Conservation (phyloP, 2,888 invertebrate species). For the Mechanitis mazaeus region DNA sequence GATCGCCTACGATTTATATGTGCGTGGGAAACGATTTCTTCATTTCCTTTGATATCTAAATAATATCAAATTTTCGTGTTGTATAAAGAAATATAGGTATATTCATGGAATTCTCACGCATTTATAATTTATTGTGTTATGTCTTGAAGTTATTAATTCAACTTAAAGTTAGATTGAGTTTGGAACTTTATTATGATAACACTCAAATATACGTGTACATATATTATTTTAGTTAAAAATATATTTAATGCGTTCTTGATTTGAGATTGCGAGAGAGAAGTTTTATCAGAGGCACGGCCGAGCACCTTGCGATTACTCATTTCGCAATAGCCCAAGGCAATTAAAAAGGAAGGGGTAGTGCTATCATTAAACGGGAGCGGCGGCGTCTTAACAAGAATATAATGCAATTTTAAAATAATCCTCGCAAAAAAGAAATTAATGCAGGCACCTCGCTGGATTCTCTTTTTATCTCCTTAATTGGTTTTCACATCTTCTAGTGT, state of each 20-base stretch:
- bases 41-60: constrained; percentile 44
- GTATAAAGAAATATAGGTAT: constrained; percentile 11
- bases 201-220: background rate
- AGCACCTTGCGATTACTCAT: constrained; percentile 73
- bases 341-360: constrained; percentile 75
- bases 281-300: constrained; percentile 62
- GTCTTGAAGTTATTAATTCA: background rate
- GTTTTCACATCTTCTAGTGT: constrained; percentile 77
- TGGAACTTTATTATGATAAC: background rate
- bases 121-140: background rate
- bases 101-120: too few relatives aligned
- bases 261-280: constrained; percentile 41
- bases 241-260: constrained; percentile 37
- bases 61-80: constrained; percentile 15
- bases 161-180: constrained; percentile 1
- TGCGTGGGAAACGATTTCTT: constrained; percentile 68
- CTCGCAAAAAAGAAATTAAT: constrained; percentile 77
- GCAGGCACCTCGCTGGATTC: constrained; percentile 75
- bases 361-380: constrained; percentile 71
- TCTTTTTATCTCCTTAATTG: constrained; percentile 78
- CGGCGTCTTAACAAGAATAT: constrained; percentile 75
- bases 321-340: constrained; percentile 74
- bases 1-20: constrained; percentile 61
- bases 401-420: constrained; percentile 78
- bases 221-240: constrained; percentile 1